These are phyloP conservation scores for Bombus affinis DNA, from an alignment of 1,140 invertebrate species.

Conservation along the genomic window DNA sequence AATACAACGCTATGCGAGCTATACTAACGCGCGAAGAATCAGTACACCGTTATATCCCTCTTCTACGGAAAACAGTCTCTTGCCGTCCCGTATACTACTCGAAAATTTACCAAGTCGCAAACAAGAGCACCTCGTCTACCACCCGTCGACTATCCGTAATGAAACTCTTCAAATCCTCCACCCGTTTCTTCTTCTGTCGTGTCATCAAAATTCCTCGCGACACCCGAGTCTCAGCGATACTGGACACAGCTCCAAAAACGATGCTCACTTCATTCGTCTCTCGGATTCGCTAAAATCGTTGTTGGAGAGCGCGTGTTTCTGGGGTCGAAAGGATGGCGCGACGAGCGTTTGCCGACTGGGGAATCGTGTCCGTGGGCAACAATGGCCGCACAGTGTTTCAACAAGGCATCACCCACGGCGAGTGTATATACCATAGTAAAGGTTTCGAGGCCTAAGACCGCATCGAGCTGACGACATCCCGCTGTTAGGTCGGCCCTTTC, in stretches of 20 bases:
- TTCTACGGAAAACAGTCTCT: neutral
- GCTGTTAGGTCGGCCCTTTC: constrained; percentile 79
- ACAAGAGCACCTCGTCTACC: neutral
- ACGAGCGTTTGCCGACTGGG: neutral
- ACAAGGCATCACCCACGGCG: constrained; percentile 63
- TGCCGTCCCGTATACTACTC: neutral
- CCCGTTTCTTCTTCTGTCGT: neutral
- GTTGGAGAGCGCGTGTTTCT: neutral
- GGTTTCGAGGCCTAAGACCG: constrained; percentile 67
- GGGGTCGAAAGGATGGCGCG: constrained; percentile 6
- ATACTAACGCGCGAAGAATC: constrained; percentile 9
- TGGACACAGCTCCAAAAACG: neutral
- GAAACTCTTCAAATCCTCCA: neutral
- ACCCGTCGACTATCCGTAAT: neutral
- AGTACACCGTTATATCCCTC: neutral
- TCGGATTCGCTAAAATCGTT: constrained; percentile 52
- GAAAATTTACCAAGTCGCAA: neutral
- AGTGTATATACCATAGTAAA: constrained; percentile 51
- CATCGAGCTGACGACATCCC: constrained; percentile 77
- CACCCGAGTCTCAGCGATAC: too few relatives aligned
- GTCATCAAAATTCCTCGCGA: constrained; percentile 4
- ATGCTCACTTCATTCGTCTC: constrained; percentile 7
- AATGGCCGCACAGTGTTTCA: constrained; percentile 64
- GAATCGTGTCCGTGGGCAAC: constrained; percentile 44
- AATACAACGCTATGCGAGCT: neutral